Evolutionary conservation across 2,888 invertebrate species (phyloP), one percentile per base, ranked within the genome.

Genomic region (Acheta domesticus): DNA sequence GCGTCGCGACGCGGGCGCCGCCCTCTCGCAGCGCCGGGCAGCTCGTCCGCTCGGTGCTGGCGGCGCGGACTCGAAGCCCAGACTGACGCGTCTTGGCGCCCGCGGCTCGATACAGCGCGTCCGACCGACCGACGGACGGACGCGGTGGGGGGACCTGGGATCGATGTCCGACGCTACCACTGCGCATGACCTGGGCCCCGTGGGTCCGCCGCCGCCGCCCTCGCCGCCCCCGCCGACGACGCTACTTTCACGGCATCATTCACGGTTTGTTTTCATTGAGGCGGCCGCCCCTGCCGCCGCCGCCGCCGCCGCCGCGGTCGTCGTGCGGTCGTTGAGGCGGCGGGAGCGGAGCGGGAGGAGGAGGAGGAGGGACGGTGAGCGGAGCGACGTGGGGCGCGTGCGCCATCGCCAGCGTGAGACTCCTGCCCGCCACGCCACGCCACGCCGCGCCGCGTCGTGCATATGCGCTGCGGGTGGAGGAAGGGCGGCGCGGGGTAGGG

Each of bases 231-330:
- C n/a, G 62, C 3, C 62, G 62, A 62, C 16, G 62, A 14, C 62
- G n/a, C 62, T 14, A 19, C 62, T 14, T 62, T n/a, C 62, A n/a
- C 14, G 14, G 62, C 62, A 62, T 62, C 62, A 62, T 62, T 62
- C 62, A 62, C 62, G 62, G n/a, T n/a, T 62, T 62, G 62, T 62
- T 62, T 62, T 62, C 62, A 62, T 62, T 62, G 62, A 62, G 62
- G 62, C 62, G 62, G n/a, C 16, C n/a, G 16, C n/a, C n/a, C 62
- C n/a, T 62, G 16, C 62, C 62, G 14, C 62, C n/a, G 2, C 62
- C 62, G 16, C 62, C 16, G 16, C n/a, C 62, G 16, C 16, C 62
- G 62, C 8, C 16, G 14, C 62, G n/a, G n/a, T n/a, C 62, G 12
- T 12, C 62, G 62, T 62, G 62, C 12, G 62, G 62, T 36, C 62